Base-by-base conservation (phyloP, 2,888 invertebrate genomes). In the Parnassius smintheus region DNA sequence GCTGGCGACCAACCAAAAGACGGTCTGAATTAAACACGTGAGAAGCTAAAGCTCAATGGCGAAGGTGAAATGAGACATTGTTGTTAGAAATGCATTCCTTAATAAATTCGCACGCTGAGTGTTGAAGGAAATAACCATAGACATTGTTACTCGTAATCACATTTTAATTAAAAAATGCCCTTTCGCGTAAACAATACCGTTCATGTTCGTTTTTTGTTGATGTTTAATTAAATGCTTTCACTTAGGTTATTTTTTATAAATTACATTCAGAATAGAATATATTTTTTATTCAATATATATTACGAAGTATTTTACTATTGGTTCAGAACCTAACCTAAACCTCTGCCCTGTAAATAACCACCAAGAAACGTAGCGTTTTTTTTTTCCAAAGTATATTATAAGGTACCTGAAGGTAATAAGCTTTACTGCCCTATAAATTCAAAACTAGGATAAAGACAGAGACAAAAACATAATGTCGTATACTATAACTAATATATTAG, bases 11-110 rank as follows among this genome's bases (percentile, higher is more conserved):
- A 10, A 48, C 59, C 55, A 59, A 63, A 56, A 42, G 46, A 13
- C 12, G 51, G 46, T 49, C 41, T 61, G 42, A 45, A 48, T 49
- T 13, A 11, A 25, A 54, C 12, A 18, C 83, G 85, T 86, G 87
- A 74, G 87, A 87, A 83, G 65, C 66, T 62, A 73, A 64, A 71
- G 65, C 66, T 62, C 73, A 64, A 71, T 70, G 70, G 69, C 75
- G 70, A 83, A 84, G 70, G 69, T 75, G 70, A 83, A 84, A 82
- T 80, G 75, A 76, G 72, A 80, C 75, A 78, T 81, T 81, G 49
- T 49, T 41, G 75, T 76, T 72, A 61, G 65, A 67, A 68, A 64
- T 59, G 65, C 63, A 66, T 69, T 70, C 61, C 70, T 70, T 66
- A 65, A 3, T 41, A 42, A 58, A 56, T 66, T 65, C 64, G 60